A percentile compares a stretch with the other conserved stretches of the same genome.
Conservation (phyloP, 2,888 invertebrate species). For the Cheiracanthium punctorium region DNA sequence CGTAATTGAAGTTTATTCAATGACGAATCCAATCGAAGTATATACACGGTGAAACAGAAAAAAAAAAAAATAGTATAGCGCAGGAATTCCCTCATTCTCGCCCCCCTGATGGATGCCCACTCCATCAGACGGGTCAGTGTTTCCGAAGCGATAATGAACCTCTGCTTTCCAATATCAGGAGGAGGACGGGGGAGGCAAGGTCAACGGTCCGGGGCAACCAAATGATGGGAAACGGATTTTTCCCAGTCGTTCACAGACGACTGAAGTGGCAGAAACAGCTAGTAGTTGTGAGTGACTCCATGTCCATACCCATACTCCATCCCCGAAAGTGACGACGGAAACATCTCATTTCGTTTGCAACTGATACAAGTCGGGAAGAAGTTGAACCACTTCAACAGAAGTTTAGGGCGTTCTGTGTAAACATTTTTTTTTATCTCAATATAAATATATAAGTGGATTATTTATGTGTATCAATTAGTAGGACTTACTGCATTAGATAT, state of each 20-base stretch:
- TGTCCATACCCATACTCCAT: too few relatives aligned
- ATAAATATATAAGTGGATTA: too few relatives aligned
- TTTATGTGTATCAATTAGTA: too few relatives aligned
- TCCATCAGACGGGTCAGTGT: not conserved
- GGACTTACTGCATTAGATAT: too few relatives aligned
- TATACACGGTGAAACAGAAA: too few relatives aligned
- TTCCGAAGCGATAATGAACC: slow-evolving; percentile 33
- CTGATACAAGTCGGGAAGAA: not conserved
- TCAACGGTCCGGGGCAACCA: slow-evolving; percentile 47
- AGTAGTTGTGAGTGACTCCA: too few relatives aligned
- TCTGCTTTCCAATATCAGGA: slow-evolving; percentile 20
- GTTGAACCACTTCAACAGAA: too few relatives aligned
- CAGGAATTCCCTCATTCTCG: too few relatives aligned
- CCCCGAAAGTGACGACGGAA: not conserved
- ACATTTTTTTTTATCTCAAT: too few relatives aligned
- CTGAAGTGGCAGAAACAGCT: slow-evolving; percentile 41
- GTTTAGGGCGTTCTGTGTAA: too few relatives aligned
- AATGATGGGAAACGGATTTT: slow-evolving; percentile 65
- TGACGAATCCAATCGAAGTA: too few relatives aligned
- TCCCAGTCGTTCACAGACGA: slow-evolving; percentile 56
- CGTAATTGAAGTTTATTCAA: too few relatives aligned
- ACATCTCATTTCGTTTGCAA: not conserved
- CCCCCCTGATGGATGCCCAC: not conserved
- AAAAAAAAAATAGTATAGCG: not conserved
- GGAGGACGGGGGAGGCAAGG: slow-evolving; percentile 21